These are phyloP conservation scores for Ataeniobius toweri DNA, from an alignment of 2,797 vertebrate genomes.

Conservation along the genomic window DNA sequence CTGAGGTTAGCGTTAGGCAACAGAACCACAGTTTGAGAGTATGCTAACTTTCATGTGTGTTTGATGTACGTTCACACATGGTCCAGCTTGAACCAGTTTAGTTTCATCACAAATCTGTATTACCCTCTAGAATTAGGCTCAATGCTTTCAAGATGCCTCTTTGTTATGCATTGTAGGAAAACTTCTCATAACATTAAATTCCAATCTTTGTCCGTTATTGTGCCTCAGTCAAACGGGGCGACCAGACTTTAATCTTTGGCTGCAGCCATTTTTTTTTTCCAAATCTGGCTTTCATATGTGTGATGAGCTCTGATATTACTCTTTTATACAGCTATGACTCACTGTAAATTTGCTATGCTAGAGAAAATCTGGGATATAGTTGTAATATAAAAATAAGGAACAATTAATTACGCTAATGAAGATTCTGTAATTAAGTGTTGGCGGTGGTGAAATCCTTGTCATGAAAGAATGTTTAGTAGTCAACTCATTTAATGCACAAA, in stretches of 20 bases:
- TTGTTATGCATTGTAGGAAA: background rate
- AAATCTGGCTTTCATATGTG: constrained; percentile 35
- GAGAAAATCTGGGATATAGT: background rate
- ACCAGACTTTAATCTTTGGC: constrained; percentile 46
- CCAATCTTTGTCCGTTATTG: background rate
- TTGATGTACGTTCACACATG: too few relatives aligned
- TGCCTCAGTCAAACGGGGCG: constrained; percentile 33
- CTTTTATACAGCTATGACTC: constrained; percentile 9
- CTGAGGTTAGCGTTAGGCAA: background rate
- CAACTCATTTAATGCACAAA: too few relatives aligned
- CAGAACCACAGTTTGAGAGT: background rate
- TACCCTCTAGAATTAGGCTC: background rate
- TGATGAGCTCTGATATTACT: constrained; percentile 16
- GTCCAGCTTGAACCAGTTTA: background rate
- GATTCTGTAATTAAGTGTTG: background rate
- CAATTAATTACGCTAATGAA: background rate
- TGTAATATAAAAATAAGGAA: background rate
- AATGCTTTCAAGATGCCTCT: background rate
- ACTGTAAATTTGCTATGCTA: constrained; percentile 3
- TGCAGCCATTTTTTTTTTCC: constrained; percentile 31
- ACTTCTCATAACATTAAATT: background rate
- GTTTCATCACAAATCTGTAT: background rate
- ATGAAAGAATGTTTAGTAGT: background rate
- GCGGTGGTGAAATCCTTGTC: background rate
- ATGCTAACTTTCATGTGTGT: too few relatives aligned